Evolutionary conservation across 2,113 vertebrate species (phyloP).

Genomic region (Gnathonemus longibarbis): DNA sequence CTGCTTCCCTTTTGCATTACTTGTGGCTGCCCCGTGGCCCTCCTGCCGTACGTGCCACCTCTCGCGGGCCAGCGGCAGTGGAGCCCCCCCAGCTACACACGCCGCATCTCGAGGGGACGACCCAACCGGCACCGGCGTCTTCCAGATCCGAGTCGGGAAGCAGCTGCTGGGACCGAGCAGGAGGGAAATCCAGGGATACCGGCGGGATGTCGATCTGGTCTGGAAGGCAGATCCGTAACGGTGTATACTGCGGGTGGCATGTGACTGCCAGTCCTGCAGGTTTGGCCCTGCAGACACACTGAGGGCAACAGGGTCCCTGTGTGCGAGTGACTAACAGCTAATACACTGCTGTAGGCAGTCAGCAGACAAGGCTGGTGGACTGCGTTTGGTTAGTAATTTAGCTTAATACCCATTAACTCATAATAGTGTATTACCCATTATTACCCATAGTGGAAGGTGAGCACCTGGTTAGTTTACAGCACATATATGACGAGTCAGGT

Average conservation of each 20-base stretch:
- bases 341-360: not conserved
- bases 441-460: not conserved
- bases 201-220: not conserved
- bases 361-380: not conserved
- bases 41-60: not conserved
- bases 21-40: not conserved
- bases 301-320: not conserved
- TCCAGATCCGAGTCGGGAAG: not conserved
- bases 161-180: not conserved
- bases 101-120: not conserved
- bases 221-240: not conserved
- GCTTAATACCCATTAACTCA: not conserved
- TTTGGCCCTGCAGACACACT: too few relatives aligned
- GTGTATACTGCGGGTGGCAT: not conserved
- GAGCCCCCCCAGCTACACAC: not conserved
- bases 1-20: not conserved
- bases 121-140: not conserved
- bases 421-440: too few relatives aligned
- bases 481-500: not conserved
- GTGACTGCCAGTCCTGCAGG: not conserved
- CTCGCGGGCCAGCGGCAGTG: not conserved
- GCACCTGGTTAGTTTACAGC: not conserved
- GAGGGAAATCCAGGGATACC: not conserved
- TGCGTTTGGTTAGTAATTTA: not conserved
- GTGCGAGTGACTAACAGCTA: not conserved